Evolutionary conservation across 2,797 vertebrate species (phyloP).

Genomic region (Chelon labrosus): DNA sequence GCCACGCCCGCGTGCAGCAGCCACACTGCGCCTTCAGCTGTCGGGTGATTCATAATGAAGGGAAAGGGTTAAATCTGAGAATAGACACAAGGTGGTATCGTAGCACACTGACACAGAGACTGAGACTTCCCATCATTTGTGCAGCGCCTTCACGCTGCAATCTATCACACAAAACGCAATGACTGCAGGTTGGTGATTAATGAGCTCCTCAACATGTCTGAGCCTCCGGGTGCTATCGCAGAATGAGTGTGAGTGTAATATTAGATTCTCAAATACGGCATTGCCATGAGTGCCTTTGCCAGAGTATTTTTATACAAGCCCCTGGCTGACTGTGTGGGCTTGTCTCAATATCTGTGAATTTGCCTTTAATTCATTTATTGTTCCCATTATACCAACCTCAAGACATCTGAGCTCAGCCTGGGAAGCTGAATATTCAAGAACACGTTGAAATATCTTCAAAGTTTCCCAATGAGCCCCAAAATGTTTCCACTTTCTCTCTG

Average conservation of each 20-base stretch:
- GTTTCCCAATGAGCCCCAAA: slow-evolving; percentile 28
- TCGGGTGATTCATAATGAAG: slow-evolving; percentile 36
- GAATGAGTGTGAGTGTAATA: slow-evolving; percentile 36
- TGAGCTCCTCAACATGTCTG: slow-evolving; percentile 61
- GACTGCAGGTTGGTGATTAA: slow-evolving; percentile 75
- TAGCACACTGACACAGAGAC: background rate
- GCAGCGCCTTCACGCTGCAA: slow-evolving; percentile 15
- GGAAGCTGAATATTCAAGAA: slow-evolving; percentile 36
- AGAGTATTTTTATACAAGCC: slow-evolving; percentile 66
- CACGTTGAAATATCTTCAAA: slow-evolving; percentile 30
- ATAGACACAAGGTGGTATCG: background rate
- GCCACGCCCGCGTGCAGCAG: slow-evolving; percentile 42
- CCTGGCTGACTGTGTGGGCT: slow-evolving; percentile 59
- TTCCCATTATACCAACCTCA: slow-evolving; percentile 55
- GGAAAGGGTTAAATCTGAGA: slow-evolving; percentile 44
- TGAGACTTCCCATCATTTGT: slow-evolving; percentile 26
- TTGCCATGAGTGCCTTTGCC: slow-evolving; percentile 37
- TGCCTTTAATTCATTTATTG: slow-evolving; percentile 74
- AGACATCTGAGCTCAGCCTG: slow-evolving; percentile 46
- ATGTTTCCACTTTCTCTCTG: slow-evolving; percentile 7
- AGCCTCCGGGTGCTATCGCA: slow-evolving; percentile 50
- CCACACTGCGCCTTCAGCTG: slow-evolving; percentile 50
- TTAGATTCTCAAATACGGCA: slow-evolving; percentile 70
- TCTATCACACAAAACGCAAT: slow-evolving; percentile 50
- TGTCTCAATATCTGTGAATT: slow-evolving; percentile 74